Evolutionary conservation across 2,797 vertebrate species (phyloP).

Genomic region (Etheostoma perlongum): DNA sequence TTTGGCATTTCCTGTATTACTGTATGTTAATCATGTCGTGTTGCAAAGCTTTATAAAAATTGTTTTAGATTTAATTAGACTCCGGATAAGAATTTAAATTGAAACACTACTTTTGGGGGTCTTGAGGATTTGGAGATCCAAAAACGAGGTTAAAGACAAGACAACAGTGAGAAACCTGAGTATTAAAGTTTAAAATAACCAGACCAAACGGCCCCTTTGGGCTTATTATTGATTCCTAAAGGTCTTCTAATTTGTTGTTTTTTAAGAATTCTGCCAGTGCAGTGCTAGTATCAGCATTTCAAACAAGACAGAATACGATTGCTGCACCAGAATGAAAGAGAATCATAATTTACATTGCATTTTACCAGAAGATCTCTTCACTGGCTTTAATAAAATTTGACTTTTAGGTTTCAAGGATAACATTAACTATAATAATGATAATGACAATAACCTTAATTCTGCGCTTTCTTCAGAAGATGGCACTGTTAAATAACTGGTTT

Average conservation of each 20-base stretch:
- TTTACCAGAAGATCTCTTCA: neutral
- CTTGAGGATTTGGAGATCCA: neutral
- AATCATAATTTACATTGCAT: neutral
- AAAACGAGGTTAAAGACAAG: no score
- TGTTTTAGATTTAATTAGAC: neutral
- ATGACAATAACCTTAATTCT: neutral
- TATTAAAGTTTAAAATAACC: neutral
- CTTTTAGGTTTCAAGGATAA: no score
- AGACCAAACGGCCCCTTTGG: neutral
- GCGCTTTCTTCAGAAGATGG: conserved; percentile 62
- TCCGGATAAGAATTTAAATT: neutral
- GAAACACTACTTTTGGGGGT: neutral
- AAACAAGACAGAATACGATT: neutral
- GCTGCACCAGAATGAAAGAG: neutral
- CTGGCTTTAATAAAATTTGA: neutral
- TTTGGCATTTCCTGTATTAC: neutral
- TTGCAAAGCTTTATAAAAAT: neutral
- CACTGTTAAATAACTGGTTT: conserved; percentile 49
- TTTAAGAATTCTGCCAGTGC: neutral
- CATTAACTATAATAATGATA: no score
- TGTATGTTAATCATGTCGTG: neutral
- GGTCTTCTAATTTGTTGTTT: neutral
- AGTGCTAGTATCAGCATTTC: neutral
- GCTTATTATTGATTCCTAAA: neutral
- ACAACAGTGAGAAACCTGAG: neutral